These are phyloP conservation scores for Drosophila navojoa DNA, from an alignment of 1,140 invertebrate genomes.

Conservation along the genomic window DNA sequence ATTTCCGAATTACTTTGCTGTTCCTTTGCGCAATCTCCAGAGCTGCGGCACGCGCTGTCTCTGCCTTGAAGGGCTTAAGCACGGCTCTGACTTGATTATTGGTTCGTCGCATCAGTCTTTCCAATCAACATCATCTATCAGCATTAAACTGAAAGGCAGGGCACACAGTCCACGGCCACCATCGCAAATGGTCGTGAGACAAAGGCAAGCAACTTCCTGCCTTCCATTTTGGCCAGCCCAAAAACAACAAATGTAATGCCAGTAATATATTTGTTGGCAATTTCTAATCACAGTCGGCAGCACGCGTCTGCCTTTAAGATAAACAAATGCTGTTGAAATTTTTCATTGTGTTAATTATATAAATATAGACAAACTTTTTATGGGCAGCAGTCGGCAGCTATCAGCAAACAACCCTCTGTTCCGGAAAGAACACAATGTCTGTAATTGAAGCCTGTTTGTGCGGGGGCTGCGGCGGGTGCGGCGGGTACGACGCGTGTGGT, in stretches of 20 bases:
- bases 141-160: conserved; percentile 69
- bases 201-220: conserved; percentile 45
- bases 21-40: conserved; percentile 31
- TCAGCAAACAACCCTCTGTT: conserved; percentile 64
- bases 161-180: conserved; percentile 13
- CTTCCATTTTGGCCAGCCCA: conserved; percentile 24
- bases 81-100: conserved; percentile 73
- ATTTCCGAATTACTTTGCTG: conserved; percentile 54
- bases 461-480: background rate
- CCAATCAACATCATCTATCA: conserved; percentile 80
- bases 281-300: conserved; percentile 68
- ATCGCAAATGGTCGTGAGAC: conserved; percentile 23
- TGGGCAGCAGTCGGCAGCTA: conserved; percentile 62
- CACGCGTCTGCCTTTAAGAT: conserved; percentile 70
- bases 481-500: background rate
- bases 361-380: conserved; percentile 80
- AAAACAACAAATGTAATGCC: conserved; percentile 46
- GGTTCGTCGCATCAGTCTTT: conserved; percentile 76
- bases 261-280: conserved; percentile 74
- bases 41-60: conserved; percentile 51
- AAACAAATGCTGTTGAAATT: conserved; percentile 62
- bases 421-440: conserved; percentile 53
- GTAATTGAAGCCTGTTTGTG: conserved; percentile 56
- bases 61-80: conserved; percentile 65
- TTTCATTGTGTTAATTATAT: conserved; percentile 73